Percentiles rank a stretch among this genome's conserved stretches.
phyloP scores from a whole-genome alignment of 2,113 vertebrate genomes.

The Cranoglanis bouderius region DNA sequence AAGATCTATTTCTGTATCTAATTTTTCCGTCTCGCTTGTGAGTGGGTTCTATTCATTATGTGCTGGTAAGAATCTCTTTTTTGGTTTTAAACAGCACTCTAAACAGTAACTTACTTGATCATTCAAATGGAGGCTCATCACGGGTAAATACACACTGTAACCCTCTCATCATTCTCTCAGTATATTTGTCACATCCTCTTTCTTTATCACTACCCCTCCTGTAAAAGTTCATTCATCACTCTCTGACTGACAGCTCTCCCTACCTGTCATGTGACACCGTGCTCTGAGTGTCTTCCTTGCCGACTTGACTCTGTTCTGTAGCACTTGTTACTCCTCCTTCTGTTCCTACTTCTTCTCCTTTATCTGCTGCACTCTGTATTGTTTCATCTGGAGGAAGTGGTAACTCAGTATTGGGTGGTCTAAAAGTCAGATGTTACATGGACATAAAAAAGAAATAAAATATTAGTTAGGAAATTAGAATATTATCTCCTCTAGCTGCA shows the following conservation, averaged over 20 bases:
- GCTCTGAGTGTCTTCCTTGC: slow-evolving; percentile 69
- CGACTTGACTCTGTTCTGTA: slow-evolving; percentile 63
- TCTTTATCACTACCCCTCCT: not conserved
- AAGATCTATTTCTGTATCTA: not conserved
- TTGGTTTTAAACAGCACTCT: not conserved
- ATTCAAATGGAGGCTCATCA: not conserved
- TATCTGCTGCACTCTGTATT: slow-evolving; percentile 53
- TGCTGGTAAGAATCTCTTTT: too few species aligned
- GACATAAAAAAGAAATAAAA: slow-evolving; percentile 44
- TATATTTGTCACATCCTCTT: not conserved
- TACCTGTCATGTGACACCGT: slow-evolving; percentile 68
- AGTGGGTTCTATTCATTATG: slow-evolving; percentile 23
- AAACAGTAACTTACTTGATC: not conserved
- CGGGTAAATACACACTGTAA: not conserved
- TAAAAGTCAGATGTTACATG: slow-evolving; percentile 54
- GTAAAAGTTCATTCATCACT: not conserved
- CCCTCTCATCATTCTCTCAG: not conserved
- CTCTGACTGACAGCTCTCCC: slow-evolving; percentile 11
- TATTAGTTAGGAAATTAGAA: slow-evolving; percentile 49
- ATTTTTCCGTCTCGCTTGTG: not conserved
- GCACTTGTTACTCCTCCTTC: slow-evolving; percentile 40
- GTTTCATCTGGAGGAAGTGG: slow-evolving; percentile 63
- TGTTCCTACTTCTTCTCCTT: slow-evolving; percentile 27
- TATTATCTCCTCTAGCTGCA: slow-evolving; percentile 49
- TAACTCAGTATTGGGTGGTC: slow-evolving; percentile 8